Evolutionary conservation across 2,888 invertebrate genomes (phyloP).

Genomic region (Thalpophila matura): DNA sequence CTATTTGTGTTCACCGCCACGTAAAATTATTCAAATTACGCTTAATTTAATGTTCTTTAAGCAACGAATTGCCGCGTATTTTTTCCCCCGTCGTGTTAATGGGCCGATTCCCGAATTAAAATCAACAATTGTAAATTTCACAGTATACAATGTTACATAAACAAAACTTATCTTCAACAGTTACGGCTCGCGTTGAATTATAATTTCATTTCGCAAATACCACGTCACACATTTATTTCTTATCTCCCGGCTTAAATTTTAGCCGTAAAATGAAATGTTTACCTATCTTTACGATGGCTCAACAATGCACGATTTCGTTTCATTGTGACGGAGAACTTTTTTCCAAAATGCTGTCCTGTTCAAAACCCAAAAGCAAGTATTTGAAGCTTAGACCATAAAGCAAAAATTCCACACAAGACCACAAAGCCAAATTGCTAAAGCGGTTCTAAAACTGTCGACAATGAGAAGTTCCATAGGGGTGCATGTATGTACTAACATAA

Average conservation of each 20-base stretch:
- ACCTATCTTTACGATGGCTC: constrained; percentile 59
- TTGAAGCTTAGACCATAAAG: constrained; percentile 59
- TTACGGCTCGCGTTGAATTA: constrained; percentile 73
- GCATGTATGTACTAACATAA: constrained; percentile 64
- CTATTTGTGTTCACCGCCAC: constrained; percentile 86
- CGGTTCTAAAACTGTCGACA: constrained; percentile 70
- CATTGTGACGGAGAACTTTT: constrained; percentile 29
- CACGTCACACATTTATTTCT: constrained; percentile 64
- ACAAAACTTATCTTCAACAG: constrained; percentile 83
- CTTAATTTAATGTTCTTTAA: constrained; percentile 85
- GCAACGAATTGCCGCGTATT: constrained; percentile 83
- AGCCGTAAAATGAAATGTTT: constrained; percentile 57
- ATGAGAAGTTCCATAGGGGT: constrained; percentile 69
- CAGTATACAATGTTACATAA: constrained; percentile 78
- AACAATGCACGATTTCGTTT: constrained; percentile 50
- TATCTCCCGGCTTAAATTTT: constrained; percentile 62
- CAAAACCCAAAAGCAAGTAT: constrained; percentile 38
- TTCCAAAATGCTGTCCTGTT: constrained; percentile 28
- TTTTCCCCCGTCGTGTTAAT: constrained; percentile 82
- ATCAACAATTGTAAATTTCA: constrained; percentile 80
- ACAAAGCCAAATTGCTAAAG: constrained; percentile 78
- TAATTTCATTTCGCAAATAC: constrained; percentile 73
- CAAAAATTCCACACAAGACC: constrained; percentile 73
- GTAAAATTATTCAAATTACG: constrained; percentile 87
- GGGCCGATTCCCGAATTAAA: constrained; percentile 83